A percentile compares a stretch with the other conserved stretches of the same genome.
phyloP scores from a whole-genome alignment of 2,113 vertebrate species.

The Spizaetus ornatus region DNA sequence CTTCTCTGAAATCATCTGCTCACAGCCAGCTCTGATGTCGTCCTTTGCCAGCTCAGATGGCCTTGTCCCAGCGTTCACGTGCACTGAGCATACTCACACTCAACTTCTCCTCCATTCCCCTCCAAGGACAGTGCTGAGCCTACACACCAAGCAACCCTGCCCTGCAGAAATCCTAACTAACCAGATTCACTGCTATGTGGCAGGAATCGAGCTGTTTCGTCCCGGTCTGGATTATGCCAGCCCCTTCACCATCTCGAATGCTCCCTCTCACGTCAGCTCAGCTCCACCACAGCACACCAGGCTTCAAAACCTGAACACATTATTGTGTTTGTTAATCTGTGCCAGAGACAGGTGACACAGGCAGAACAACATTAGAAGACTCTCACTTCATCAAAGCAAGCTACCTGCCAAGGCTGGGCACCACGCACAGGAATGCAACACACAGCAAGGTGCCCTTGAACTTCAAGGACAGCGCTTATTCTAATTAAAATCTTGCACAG shows the following conservation, averaged over 20 bases:
- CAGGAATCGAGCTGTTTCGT: not conserved
- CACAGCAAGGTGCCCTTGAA: not conserved
- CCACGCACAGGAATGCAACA: not conserved
- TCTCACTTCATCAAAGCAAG: not conserved
- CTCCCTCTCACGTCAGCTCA: rapidly evolving
- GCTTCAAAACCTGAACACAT: not conserved
- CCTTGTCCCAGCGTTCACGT: not conserved
- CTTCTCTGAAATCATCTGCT: not conserved
- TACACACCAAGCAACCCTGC: not conserved
- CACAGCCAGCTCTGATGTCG: not conserved
- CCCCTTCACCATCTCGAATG: not conserved
- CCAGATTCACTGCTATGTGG: not conserved
- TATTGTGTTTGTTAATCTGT: not conserved
- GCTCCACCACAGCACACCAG: not conserved
- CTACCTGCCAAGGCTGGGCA: not conserved
- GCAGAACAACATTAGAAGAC: not conserved
- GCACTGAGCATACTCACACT: not conserved
- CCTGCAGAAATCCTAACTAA: not conserved
- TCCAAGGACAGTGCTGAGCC: not conserved
- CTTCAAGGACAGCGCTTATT: not conserved
- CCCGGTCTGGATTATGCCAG: rapidly evolving
- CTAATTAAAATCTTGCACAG: not conserved
- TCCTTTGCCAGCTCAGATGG: not conserved
- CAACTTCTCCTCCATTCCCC: not conserved
- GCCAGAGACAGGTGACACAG: not conserved